Base-by-base conservation (phyloP, 2,888 invertebrate genomes). In the Drosophila peninsularis region DNA sequence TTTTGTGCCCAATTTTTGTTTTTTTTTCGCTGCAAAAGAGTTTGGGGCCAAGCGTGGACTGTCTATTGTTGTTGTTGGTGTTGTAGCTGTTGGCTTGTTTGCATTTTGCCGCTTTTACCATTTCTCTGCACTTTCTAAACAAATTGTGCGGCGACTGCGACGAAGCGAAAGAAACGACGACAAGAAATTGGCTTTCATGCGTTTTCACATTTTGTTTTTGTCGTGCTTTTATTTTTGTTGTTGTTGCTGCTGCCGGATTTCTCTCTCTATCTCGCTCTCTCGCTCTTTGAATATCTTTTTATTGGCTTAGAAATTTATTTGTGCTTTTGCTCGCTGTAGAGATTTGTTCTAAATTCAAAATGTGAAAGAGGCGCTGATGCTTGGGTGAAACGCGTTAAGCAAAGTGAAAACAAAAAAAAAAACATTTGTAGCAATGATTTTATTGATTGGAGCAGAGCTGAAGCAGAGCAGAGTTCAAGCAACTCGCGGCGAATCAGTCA, bases 71-170 rank as follows among this genome's bases (percentile, higher is more conserved):
- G 54, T 17, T 53, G 67, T 14, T 55, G 64, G 14, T 54, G 66
- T 7, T 62, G 74, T 30, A 63, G 70, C 21, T 78, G 82, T 41
- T 62, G 67, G 64, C 71, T 79, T 77, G 84, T 89, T 85, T 85
- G 89, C 84, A 85, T 86, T 89, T 90, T 89, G 83, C 87, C 82
- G 87, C 90, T 89, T 89, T 89, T 89, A 85, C 88, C 89, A 80
- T 89, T 89, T 90, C 90, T 90, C 90, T 81, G 82, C 90, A 90
- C 88, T 90, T 89, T 89, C 90, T 89, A 89, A 87, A 89, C 90
- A 90, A 90, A 90, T 88, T 88, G 82, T 81, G 75, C 75, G 75
- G 68, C 73, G 64, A 80, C 73, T 73, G 68, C 68, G 69, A 74
- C 62, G 71, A 67, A 83, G 68, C 71, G 72, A 80, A 63, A 60